Evolutionary conservation across 2,113 vertebrate species (phyloP), one percentile per base, ranked within the genome.

Genomic region (Leptosomus discolor): DNA sequence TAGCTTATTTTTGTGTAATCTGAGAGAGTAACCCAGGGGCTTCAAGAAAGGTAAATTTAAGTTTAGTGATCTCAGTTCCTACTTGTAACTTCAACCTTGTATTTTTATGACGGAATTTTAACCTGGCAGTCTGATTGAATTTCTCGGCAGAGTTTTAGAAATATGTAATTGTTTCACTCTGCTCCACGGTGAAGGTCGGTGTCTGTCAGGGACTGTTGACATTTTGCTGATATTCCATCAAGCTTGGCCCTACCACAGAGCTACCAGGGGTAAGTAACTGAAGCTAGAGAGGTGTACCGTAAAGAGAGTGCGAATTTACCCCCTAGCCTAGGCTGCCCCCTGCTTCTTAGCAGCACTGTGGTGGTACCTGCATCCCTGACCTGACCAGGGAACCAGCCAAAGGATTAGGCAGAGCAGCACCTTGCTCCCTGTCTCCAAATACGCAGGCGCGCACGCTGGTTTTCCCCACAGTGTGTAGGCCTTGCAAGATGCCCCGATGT

Each of bases 171-270:
- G 69, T 90, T 92, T 92, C 67, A 27, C 85, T 91, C 36, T 69
- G 70, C 41, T 92, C 70, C 5, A 1, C 82, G 91, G 50, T 0
- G 1, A 69, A 90, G 69, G 77, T 87, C 9, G 0, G 3, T 54
- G 60, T 92, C 86, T 97, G 81, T 97, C 61, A 41, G 94, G 84
- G 69, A 63, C 60, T 69, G 92, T 27, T 92, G 89, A 83, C 70
- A 77, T 91, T 97, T 96, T 95, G 70, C 81, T 95, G 91, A 3
- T 93, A 61, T 78, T 85, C 92, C 70, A 46, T 88, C 67, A 39
- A 75, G 54, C 84, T 64, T 92, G 76, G 69, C 65, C 73, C 89
- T 79, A 65, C 48, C 57, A 18, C 57, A 82, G 54, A 69, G 77
- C 69, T 95, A 48, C 69, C 77, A 57, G 91, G 81, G 92, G 89